These are phyloP conservation scores for Malthinus flaveolus DNA, from an alignment of 2,888 invertebrate species.

Conservation along the genomic window DNA sequence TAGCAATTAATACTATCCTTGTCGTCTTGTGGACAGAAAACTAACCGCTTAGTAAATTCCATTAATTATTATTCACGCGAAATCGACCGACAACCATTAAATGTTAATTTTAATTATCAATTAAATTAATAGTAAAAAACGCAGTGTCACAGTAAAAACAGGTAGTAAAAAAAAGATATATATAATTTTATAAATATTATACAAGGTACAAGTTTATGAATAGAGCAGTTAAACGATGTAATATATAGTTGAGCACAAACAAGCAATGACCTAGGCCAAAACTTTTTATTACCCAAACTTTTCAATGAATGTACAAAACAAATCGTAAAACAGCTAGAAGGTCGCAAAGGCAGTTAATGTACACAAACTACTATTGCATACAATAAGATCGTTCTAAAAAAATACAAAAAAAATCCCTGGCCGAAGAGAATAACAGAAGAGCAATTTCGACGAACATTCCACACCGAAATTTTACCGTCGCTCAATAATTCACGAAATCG, in stretches of 20 bases:
- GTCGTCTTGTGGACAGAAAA: constrained; percentile 46
- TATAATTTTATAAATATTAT: too few relatives aligned
- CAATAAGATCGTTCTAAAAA: constrained; percentile 40
- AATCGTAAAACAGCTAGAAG: constrained; percentile 46
- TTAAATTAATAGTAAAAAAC: constrained; percentile 19
- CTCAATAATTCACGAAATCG: not conserved
- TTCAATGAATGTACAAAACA: constrained; percentile 40
- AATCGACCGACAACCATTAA: constrained; percentile 35
- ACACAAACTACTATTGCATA: constrained; percentile 35
- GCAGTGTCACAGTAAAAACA: not conserved
- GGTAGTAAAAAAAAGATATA: not conserved
- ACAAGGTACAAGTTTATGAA: too few relatives aligned
- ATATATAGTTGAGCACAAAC: constrained; percentile 11
- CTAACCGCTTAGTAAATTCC: constrained; percentile 45
- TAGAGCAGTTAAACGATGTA: constrained; percentile 2
- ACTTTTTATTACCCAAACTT: constrained; percentile 36
- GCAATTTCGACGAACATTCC: not conserved
- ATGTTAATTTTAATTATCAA: constrained; percentile 27
- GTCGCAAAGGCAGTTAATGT: constrained; percentile 39
- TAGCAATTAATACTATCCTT: constrained; percentile 53
- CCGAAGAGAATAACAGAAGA: too few relatives aligned
- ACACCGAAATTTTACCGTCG: not conserved
- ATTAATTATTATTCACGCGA: constrained; percentile 37
- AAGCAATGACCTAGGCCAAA: constrained; percentile 36
- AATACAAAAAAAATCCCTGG: not conserved